Conservation (phyloP, 2,113 vertebrate species). For the Cyanistes caeruleus region DNA sequence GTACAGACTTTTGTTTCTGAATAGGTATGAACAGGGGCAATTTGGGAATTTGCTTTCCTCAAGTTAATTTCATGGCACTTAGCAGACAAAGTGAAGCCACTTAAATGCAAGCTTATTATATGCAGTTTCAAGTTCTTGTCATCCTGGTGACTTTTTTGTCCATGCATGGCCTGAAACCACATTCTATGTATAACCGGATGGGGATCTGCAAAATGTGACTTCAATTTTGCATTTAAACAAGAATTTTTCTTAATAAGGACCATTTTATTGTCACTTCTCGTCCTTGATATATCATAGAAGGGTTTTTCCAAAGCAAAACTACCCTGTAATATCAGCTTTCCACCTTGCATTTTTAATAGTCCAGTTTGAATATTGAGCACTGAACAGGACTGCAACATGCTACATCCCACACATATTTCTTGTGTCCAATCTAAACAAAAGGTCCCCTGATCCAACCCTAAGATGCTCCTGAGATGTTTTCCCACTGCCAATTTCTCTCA, state of each 20-base stretch:
- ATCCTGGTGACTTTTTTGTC: slow-evolving; percentile 50
- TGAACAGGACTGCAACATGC: background rate
- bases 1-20: slow-evolving; percentile 70
- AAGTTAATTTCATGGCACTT: slow-evolving; percentile 66
- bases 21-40: slow-evolving; percentile 60
- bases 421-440: background rate
- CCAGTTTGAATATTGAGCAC: accelerated
- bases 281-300: background rate
- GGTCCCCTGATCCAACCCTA: background rate
- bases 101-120: slow-evolving; percentile 55
- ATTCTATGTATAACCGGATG: background rate
- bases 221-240: slow-evolving; percentile 39
- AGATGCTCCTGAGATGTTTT: background rate
- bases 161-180: slow-evolving; percentile 48
- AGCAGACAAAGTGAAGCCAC: slow-evolving; percentile 65
- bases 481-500: background rate
- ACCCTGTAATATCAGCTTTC: background rate
- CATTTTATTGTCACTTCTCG: background rate
- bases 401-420: background rate
- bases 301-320: background rate
- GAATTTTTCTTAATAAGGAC: background rate
- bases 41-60: slow-evolving; percentile 59
- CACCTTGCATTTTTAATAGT: background rate
- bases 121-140: slow-evolving; percentile 58
- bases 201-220: background rate